A percentile compares a stretch with the other conserved stretches of the same genome.
Conservation (phyloP, 1,140 invertebrate species). For the Ruditapes philippinarum region DNA sequence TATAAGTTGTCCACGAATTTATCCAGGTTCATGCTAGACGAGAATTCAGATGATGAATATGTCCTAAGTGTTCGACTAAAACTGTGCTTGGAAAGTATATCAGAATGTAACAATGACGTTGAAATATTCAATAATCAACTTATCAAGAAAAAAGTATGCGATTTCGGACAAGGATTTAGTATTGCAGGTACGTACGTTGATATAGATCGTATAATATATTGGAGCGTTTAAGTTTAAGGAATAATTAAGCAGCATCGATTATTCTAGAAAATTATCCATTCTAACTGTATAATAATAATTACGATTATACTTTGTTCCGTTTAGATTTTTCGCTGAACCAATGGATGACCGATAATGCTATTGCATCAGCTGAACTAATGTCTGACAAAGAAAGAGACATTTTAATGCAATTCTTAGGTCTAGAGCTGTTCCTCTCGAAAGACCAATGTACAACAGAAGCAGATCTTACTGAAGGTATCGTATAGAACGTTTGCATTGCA, state of each 20-base stretch:
- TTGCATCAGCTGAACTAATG: background rate
- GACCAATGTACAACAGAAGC: background rate
- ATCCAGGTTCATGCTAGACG: background rate
- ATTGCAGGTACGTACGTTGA: background rate
- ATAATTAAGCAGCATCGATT: too few relatives aligned
- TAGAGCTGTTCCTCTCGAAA: background rate
- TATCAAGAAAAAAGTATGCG: background rate
- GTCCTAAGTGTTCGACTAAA: background rate
- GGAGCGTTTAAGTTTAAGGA: too few relatives aligned
- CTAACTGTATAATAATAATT: too few relatives aligned
- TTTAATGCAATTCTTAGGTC: background rate
- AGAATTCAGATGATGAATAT: background rate
- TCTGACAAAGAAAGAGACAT: background rate
- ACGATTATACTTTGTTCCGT: too few relatives aligned
- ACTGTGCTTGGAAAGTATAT: constrained; percentile 6
- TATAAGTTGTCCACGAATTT: too few relatives aligned
- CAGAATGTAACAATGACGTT: background rate
- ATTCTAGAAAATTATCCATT: too few relatives aligned
- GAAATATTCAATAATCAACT: background rate
- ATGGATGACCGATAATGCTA: background rate
- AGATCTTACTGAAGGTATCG: background rate
- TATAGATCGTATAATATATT: too few relatives aligned
- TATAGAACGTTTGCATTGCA: too few relatives aligned
- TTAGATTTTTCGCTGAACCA: background rate
- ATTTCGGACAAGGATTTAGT: background rate